Evolutionary conservation across 2,113 vertebrate species (phyloP), one percentile per base, ranked within the genome.

Genomic region (Phrynosoma platyrhinos): DNA sequence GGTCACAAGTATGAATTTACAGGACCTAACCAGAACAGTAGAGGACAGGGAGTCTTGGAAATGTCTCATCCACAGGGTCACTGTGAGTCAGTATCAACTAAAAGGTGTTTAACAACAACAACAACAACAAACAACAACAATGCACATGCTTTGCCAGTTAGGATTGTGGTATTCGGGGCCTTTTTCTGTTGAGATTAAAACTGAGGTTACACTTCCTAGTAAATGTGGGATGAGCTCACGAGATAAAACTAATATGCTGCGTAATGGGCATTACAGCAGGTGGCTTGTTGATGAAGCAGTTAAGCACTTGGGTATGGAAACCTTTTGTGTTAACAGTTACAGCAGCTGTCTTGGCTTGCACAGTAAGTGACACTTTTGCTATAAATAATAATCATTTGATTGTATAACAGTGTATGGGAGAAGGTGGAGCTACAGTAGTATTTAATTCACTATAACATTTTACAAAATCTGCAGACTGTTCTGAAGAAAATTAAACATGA

Each of bases 171-270:
- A 40, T 71, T 79, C 47, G 20, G 1, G 9, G 47, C 32, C 79
- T 83, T 71, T 66, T 1, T 27, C 86, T 94, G 92, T 80, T 87
- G 87, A 77, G 18, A 85, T 93, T 92, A 94, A 92, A 80, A 87
- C 91, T 91, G 79, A 91, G 92, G 92, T 91, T 69, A 88, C 23
- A 75, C 85, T 83, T 83, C 14, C 85, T 13, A 58, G 91, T 88
- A 77, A 74, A n/a, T 23, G 80, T 36, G 81, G 90, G 78, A 83
- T 72, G 74, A 86, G 30, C 64, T 85, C 36, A 62, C 36, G 76
- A 84, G 83, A 85, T 87, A 77, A 89, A 85, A 88, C 14, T 72
- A 72, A 74, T 84, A 30, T 5, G 30, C 58, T 27, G 42, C 30
- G 85, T 75, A 80, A 42, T 10, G 3, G 87, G 53, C 77, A 52